Conservation (phyloP, 2,113 vertebrate genomes). For the Caretta caretta region DNA sequence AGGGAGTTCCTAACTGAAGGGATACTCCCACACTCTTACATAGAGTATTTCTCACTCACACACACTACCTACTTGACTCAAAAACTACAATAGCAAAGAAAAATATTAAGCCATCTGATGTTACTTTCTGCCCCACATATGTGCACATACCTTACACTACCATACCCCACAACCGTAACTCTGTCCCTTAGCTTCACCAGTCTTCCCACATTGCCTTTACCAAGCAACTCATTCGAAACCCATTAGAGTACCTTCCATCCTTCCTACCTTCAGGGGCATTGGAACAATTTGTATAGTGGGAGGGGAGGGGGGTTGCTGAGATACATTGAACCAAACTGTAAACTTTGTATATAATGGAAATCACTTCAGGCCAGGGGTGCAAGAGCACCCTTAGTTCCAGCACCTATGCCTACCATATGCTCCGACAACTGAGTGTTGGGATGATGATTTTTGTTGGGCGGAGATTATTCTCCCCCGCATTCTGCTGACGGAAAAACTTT, state of each 20-base stretch:
- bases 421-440: neutral
- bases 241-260: neutral
- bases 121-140: neutral
- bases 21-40: neutral
- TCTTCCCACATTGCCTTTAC: neutral
- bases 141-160: neutral
- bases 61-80: neutral
- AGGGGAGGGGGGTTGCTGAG: too few relatives aligned
- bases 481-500: constrained; percentile 2
- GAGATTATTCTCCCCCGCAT: neutral
- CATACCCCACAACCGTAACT: neutral
- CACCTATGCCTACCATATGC: too few relatives aligned
- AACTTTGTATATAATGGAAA: too few relatives aligned
- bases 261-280: neutral
- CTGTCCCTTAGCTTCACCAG: neutral
- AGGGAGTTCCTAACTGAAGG: neutral
- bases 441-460: neutral
- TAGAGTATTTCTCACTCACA: neutral
- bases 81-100: neutral
- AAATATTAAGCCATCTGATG: neutral
- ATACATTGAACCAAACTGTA: too few relatives aligned
- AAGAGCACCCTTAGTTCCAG: too few relatives aligned
- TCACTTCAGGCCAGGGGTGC: too few relatives aligned
- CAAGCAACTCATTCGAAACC: neutral
- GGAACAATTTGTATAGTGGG: too few relatives aligned